Evolutionary conservation across 2,888 invertebrate genomes (phyloP).

Genomic region (Pemphredon lugubris): DNA sequence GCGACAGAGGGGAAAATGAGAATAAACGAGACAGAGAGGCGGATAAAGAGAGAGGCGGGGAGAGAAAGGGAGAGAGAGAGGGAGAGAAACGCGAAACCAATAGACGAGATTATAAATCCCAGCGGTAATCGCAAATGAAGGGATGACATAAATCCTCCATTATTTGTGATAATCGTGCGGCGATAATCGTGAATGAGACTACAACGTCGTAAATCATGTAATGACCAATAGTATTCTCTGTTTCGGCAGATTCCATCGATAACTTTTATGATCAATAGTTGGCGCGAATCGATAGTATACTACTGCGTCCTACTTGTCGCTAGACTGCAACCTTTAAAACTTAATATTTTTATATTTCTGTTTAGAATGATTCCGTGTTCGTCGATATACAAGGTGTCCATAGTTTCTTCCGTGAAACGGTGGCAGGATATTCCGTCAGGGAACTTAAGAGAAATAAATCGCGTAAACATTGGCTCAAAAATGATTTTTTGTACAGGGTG

Average conservation of each 20-base stretch:
- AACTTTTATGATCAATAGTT: slow-evolving; percentile 13
- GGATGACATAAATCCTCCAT: slow-evolving; percentile 56
- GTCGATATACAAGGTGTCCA: too few species aligned
- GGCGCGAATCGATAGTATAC: background rate
- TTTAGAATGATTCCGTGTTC: too few species aligned
- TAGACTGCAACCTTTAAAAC: background rate
- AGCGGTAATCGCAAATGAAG: slow-evolving; percentile 50
- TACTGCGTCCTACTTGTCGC: background rate
- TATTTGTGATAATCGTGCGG: slow-evolving; percentile 56
- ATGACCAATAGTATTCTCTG: slow-evolving; percentile 35
- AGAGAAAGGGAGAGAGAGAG: background rate
- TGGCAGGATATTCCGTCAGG: too few species aligned
- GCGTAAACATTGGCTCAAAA: too few species aligned
- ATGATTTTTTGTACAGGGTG: too few species aligned
- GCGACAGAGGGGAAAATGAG: slow-evolving; percentile 18
- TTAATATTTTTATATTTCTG: too few species aligned
- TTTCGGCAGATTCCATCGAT: slow-evolving; percentile 56
- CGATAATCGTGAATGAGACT: slow-evolving; percentile 55
- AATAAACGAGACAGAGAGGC: slow-evolving; percentile 24
- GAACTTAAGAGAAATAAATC: too few species aligned
- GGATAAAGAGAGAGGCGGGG: slow-evolving; percentile 7
- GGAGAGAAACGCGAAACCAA: slow-evolving; percentile 14
- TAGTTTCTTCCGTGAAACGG: too few species aligned
- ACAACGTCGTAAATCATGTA: slow-evolving; percentile 56
- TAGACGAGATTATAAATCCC: slow-evolving; percentile 57